phyloP scores from a whole-genome alignment of 2,797 vertebrate species.

The Notamacropus eugenii region DNA sequence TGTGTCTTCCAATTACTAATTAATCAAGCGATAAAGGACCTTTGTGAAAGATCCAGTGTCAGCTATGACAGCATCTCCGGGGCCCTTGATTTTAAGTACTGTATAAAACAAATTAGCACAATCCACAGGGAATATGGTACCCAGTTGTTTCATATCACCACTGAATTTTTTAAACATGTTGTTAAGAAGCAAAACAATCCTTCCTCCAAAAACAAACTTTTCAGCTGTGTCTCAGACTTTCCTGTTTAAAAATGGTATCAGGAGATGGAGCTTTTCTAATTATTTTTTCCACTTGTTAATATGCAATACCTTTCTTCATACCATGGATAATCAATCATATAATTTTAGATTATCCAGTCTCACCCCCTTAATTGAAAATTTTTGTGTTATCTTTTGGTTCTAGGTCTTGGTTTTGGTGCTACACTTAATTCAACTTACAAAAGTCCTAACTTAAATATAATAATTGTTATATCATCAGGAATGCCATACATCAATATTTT shows the following conservation, averaged over 20 bases:
- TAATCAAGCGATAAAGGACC: constrained; percentile 84
- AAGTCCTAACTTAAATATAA: neutral
- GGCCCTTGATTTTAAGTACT: constrained; percentile 80
- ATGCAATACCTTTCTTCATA: constrained; percentile 51
- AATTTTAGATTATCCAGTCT: neutral
- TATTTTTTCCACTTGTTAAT: constrained; percentile 59
- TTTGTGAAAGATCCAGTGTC: constrained; percentile 75
- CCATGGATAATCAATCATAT: neutral
- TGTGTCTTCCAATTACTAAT: constrained; percentile 86
- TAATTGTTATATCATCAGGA: neutral
- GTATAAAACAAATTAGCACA: constrained; percentile 76
- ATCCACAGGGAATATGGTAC: constrained; percentile 66
- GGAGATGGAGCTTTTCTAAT: constrained; percentile 60
- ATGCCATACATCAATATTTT: constrained; percentile 62
- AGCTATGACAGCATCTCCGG: constrained; percentile 70
- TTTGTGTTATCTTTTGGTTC: constrained; percentile 50
- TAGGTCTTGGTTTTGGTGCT: constrained; percentile 21
- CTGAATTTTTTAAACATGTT: constrained; percentile 32
- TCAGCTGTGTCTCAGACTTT: constrained; percentile 46
- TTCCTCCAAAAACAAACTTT: constrained; percentile 36
- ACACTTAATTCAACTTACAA: constrained; percentile 2
- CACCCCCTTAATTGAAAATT: neutral
- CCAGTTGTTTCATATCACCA: constrained; percentile 68
- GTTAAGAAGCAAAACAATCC: constrained; percentile 23
- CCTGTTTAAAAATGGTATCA: constrained; percentile 28